Evolutionary conservation across 2,113 vertebrate genomes (phyloP), one percentile per base, ranked within the genome.

Genomic region (Centropus unirufus): DNA sequence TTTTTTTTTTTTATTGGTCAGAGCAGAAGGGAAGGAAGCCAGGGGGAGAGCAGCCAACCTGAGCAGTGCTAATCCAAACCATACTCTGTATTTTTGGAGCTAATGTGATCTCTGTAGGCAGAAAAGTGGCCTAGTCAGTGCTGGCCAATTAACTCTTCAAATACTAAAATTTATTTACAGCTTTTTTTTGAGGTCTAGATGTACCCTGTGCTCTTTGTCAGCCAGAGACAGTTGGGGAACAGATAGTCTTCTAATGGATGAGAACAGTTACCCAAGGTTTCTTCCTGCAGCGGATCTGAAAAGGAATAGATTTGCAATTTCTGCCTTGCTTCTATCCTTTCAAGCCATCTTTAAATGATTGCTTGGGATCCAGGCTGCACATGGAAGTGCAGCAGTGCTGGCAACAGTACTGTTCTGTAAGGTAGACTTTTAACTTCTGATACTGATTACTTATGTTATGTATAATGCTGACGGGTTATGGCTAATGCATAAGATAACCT

Each of bases 61-160:
- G 96, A 96, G 97, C 93, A 82, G 94, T 54, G 81, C 95, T 99
- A 99, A 99, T 99, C 96, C 82, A 97, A 98, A 98, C 98, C 98
- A 99, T 98, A 98, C 98, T 97, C 82, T 80, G 76, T 94, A 90
- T 96, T 97, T 97, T 94, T 97, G 96, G 96, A 97, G 90, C 91
- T 97, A 95, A 97, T 98, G 95, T 93, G 96, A 96, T 96, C 96
- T 97, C 97, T 95, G 89, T 89, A 90, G 96, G 87, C 95, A 94
- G 97, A 91, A 90, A 95, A 96, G 81, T 96, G 89, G 87, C 93
- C 96, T 91, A 87, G 95, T 96, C 96, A 86, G 95, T 90, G 92
- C 42, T 70, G 79, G 89, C 74, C 81, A 88, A 90, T 98, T 98
- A 98, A 98, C 97, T 97, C 97, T 97, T 97, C 46, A 79, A 61